A percentile compares a stretch with the other conserved stretches of the same genome.
phyloP scores from a whole-genome alignment of 1,140 invertebrate genomes.

The Brachionus paranguensis region DNA sequence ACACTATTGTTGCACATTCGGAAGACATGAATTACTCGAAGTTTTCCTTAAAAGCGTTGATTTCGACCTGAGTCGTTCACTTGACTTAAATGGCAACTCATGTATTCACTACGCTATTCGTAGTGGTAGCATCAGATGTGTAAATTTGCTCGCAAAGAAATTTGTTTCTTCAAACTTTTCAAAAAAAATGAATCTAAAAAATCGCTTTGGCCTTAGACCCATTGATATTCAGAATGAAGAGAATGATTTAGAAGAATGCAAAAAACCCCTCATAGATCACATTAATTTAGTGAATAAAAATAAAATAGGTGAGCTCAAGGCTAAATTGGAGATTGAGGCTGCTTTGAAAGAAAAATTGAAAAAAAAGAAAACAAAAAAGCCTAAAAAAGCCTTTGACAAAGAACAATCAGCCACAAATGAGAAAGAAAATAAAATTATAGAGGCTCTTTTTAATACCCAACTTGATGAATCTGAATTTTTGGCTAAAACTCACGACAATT shows the following conservation, averaged over 20 bases:
- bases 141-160: conserved; percentile 43
- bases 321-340: background rate
- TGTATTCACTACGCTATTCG: conserved; percentile 49
- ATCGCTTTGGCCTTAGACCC: background rate
- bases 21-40: conserved; percentile 43
- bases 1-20: conserved; percentile 49
- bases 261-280: background rate
- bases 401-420: background rate
- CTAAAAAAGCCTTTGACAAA: background rate
- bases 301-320: background rate
- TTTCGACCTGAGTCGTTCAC: conserved; percentile 45
- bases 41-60: conserved; percentile 47
- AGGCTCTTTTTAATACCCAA: conserved; percentile 18
- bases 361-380: background rate
- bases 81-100: conserved; percentile 45
- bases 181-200: conserved; percentile 43
- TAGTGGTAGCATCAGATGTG: conserved; percentile 44
- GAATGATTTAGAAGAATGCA: background rate
- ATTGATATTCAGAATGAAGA: background rate
- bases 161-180: conserved; percentile 42
- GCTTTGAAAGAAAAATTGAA: background rate
- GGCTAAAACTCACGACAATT: background rate
- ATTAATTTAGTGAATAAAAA: background rate
- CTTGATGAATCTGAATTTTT: background rate
- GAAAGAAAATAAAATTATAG: background rate